Base-by-base conservation (phyloP, 2,113 vertebrate species). In the Macroglossus sobrinus region DNA sequence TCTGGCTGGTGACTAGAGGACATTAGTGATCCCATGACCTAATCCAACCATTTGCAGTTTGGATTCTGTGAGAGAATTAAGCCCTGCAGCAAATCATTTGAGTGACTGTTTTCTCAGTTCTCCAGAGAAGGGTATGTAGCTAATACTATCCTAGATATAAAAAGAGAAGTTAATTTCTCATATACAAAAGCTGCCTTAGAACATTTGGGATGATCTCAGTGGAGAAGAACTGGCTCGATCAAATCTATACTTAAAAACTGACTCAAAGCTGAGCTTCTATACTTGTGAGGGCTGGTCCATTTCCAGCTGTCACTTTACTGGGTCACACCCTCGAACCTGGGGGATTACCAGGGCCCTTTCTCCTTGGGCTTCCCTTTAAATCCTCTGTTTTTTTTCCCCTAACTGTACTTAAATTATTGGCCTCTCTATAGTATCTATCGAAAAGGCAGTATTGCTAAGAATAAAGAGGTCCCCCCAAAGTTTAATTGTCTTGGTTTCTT, bases 51-150 rank as follows among this genome's bases (percentile, higher is more conserved):
- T 47, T 78, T 47, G 43, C 13, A 76, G 16, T 18, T 72, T 79
- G 43, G 61, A 45, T 78, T 90, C 53, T 64, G 11, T 30, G 22
- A 71, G 7, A 85, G 59, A 85, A 94, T 53, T 89, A 89, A 85
- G 35, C 1, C 11, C 24, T 89, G 7, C 1, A 86, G 33, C 18
- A 89, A 81, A 84, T 66, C 13, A 89, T 53, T 50, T 74, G 57
- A 59, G 45, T 92, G 50, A 93, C 61, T 84, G 14, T 78, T 45
- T 96, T 95, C 72, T 93, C 28, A 61, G 18, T 68, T 89, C 45
- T 85, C 12, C 45, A 3, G 30, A 64, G 28, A 94, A 89, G 33
- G 38, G 8, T 57, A 57, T 26, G 7, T 16, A 78, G 40, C n/a
- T 66, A 71, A 22, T 18, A 89, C 22, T 57, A 88, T 13, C 57